Base-by-base conservation (phyloP, 2,797 vertebrate species). In the Columba guinea region DNA sequence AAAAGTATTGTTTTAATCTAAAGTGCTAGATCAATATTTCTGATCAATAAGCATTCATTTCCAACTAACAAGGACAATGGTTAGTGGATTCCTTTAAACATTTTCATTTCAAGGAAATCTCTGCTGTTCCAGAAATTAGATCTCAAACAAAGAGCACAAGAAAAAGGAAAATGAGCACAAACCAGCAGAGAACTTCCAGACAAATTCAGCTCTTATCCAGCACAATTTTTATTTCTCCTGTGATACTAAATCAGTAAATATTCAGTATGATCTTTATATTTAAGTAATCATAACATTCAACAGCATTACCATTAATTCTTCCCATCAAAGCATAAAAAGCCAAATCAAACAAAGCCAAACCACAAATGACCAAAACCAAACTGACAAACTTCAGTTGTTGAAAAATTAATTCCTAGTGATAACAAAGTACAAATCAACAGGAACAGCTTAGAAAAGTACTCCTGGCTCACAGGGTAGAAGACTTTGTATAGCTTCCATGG, bases 41-140 rank as follows among this genome's bases (percentile, higher is more conserved):
- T 97, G 96, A 98, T 98, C 97, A 97, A 98, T 98, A 98, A 97
- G 95, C 96, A 97, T 97, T 98, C 97, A 97, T 98, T 98, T 96
- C 84, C 95, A 97, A 96, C 97, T 97, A 97, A 97, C 94, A 96
- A 98, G 95, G 96, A 97, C 97, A 97, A 97, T 96, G 97, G 96
- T 89, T 97, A 97, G 96, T 94, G 97, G 96, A 97, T 98, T 98
- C 96, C 95, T 97, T 96, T 97, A 98, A 97, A 97, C 90, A 94
- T 96, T 97, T 97, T 98, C 91, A 96, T 95, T 97, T 96, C 76
- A 95, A 95, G 94, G 91, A 96, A 96, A 96, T 92, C 93, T 97
- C 44, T 53, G 52, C 87, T 95, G 84, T 68, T 95, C 95, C 96
- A 96, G 96, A 97, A 89, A 95, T 90, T 81, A 94, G 92, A 96